Evolutionary conservation across 30 jellyfish, hydroid and myxozoan genomes (phyloP).

Genomic region (Mastigias papua): DNA sequence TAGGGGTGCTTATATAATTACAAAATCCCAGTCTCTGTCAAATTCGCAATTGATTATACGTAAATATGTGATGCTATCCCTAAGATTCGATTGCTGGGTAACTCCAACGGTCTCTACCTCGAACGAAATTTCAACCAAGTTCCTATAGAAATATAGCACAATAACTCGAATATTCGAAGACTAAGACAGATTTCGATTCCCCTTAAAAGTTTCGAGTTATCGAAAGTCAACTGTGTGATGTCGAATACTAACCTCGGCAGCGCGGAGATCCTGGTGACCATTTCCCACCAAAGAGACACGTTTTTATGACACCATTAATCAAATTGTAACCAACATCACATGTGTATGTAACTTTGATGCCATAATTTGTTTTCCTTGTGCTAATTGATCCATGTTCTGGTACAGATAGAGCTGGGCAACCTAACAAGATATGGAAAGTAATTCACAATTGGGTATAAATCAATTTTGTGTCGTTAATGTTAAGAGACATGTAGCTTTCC

Average conservation of each 20-base stretch:
- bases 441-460: background rate
- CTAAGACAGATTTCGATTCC: too few relatives aligned
- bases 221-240: too few relatives aligned
- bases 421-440: conserved; percentile 9
- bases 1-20: too few relatives aligned
- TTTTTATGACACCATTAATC: conserved; percentile 43
- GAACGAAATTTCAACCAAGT: too few relatives aligned
- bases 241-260: conserved; percentile 83
- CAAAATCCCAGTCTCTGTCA: too few relatives aligned
- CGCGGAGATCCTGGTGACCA: conserved; percentile 83
- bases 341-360: conserved; percentile 63
- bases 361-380: conserved; percentile 58
- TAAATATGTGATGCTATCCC: too few relatives aligned
- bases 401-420: conserved; percentile 55
- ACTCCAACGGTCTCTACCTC: too few relatives aligned
- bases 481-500: background rate
- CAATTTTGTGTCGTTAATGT: background rate
- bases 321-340: conserved; percentile 67
- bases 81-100: too few relatives aligned
- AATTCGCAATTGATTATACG: too few relatives aligned
- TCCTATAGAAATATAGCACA: too few relatives aligned
- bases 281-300: conserved; percentile 83
- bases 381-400: conserved; percentile 77
- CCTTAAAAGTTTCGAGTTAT: too few relatives aligned
- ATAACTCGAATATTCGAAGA: too few relatives aligned